phyloP scores from a whole-genome alignment of 2,888 invertebrate genomes.

The Onthophagus sagittarius region DNA sequence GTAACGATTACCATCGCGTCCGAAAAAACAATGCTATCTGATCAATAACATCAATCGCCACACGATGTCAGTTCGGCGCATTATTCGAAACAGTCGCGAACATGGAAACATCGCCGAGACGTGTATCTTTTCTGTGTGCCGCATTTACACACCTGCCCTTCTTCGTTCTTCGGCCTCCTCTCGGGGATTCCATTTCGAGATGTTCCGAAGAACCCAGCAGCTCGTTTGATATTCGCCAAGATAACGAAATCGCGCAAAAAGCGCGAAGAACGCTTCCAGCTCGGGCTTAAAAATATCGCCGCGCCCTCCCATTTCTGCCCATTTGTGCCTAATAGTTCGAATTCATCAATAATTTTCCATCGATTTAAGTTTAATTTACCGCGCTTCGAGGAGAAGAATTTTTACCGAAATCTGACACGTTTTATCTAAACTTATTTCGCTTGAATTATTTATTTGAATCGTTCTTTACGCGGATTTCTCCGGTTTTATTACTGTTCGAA shows the following conservation, averaged over 20 bases:
- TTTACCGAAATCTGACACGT: constrained; percentile 1
- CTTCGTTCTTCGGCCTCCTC: constrained; percentile 22
- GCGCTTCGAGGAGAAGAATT: background rate
- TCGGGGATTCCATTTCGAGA: constrained; percentile 21
- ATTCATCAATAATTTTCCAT: constrained; percentile 25
- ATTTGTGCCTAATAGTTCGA: constrained; percentile 25
- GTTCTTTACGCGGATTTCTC: background rate
- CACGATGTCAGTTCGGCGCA: constrained; percentile 27
- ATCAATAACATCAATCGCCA: constrained; percentile 30
- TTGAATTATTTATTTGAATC: background rate
- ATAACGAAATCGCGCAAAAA: constrained; percentile 22
- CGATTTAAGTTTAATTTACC: constrained; percentile 14
- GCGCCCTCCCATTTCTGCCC: constrained; percentile 19
- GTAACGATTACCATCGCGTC: constrained; percentile 28
- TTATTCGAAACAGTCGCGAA: constrained; percentile 33
- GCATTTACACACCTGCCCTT: constrained; percentile 30
- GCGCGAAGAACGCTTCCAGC: background rate
- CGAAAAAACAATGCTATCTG: constrained; percentile 33
- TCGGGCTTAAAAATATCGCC: constrained; percentile 15
- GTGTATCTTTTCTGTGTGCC: constrained; percentile 22
- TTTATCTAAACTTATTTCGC: background rate
- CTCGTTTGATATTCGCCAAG: constrained; percentile 29
- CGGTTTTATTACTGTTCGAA: background rate
- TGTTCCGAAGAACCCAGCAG: constrained; percentile 9
- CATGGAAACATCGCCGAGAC: constrained; percentile 29